Evolutionary conservation across 2,113 vertebrate species (phyloP).

Genomic region (Takifugu bimaculatus): DNA sequence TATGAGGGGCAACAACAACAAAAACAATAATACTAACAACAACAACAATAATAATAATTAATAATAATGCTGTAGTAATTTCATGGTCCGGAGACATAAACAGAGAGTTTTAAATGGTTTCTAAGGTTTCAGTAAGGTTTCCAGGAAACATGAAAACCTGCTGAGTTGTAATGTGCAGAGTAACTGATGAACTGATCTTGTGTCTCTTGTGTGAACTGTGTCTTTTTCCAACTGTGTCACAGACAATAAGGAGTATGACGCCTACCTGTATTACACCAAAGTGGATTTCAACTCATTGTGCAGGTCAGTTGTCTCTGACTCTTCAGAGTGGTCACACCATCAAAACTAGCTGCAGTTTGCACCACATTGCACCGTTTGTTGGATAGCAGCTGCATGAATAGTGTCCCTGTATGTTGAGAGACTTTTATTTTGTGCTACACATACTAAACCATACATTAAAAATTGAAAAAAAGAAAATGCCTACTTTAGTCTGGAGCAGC

Average conservation of each 20-base stretch:
- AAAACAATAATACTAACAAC: too few relatives aligned
- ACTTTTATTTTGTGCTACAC: background rate
- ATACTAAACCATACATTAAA: background rate
- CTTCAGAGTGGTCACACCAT: too few relatives aligned
- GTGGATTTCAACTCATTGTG: slow-evolving; percentile 91
- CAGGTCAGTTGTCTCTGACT: slow-evolving; percentile 70
- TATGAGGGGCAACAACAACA: too few relatives aligned
- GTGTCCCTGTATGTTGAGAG: background rate
- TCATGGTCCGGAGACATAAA: too few relatives aligned
- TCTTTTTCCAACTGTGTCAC: slow-evolving; percentile 3
- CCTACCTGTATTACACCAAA: slow-evolving; percentile 97
- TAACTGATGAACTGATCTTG: background rate
- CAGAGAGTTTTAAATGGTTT: too few relatives aligned
- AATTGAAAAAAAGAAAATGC: background rate
- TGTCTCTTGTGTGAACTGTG: background rate
- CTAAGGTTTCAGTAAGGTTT: too few relatives aligned
- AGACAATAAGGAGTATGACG: slow-evolving; percentile 94
- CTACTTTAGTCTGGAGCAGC: background rate
- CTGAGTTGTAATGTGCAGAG: too few relatives aligned
- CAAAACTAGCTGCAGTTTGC: too few relatives aligned
- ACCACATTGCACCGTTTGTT: background rate
- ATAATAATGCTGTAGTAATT: too few relatives aligned
- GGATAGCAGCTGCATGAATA: background rate
- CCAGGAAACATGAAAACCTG: too few relatives aligned
- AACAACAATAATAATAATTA: too few relatives aligned